phyloP scores from a whole-genome alignment of 92 coral and sea anemone species.

The Umimayanthus chanpuru region DNA sequence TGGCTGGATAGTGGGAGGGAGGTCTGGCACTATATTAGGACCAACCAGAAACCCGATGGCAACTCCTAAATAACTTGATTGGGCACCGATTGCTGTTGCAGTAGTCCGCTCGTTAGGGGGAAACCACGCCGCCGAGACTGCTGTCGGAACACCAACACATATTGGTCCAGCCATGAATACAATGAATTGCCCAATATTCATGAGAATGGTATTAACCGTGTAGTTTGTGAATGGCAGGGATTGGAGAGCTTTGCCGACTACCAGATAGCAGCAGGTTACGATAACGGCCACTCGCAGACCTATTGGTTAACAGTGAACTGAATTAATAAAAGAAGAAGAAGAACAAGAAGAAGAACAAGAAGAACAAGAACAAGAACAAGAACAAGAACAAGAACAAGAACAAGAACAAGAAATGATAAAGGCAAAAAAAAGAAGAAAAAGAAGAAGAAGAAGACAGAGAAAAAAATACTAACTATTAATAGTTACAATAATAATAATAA shows the following conservation, averaged over 20 bases:
- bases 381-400: no score
- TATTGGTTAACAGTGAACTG: not conserved
- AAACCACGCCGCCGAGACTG: conserved; percentile 34
- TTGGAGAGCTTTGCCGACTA: conserved; percentile 35
- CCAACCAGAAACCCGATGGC: conserved; percentile 32
- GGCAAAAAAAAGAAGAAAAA: no score
- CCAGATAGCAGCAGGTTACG: conserved; percentile 8
- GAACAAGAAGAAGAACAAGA: no score
- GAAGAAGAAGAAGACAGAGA: no score
- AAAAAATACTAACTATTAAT: no score
- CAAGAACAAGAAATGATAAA: no score
- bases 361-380: no score
- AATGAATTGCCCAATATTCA: conserved; percentile 31
- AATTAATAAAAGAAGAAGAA: not conserved
- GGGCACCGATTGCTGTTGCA: conserved; percentile 26
- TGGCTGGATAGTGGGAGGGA: not conserved
- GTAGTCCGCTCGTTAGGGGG: conserved; percentile 28
- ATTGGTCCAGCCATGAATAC: conserved; percentile 31
- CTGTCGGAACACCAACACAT: conserved; percentile 29
- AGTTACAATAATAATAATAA: no score
- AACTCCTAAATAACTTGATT: conserved; percentile 20
- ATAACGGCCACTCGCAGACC: conserved; percentile 32
- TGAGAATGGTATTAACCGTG: not conserved
- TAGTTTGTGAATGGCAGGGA: conserved; percentile 7
- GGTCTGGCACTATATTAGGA: conserved; percentile 14